Base-by-base conservation (phyloP, 2,888 invertebrate genomes). In the Muschampia plurimacula region DNA sequence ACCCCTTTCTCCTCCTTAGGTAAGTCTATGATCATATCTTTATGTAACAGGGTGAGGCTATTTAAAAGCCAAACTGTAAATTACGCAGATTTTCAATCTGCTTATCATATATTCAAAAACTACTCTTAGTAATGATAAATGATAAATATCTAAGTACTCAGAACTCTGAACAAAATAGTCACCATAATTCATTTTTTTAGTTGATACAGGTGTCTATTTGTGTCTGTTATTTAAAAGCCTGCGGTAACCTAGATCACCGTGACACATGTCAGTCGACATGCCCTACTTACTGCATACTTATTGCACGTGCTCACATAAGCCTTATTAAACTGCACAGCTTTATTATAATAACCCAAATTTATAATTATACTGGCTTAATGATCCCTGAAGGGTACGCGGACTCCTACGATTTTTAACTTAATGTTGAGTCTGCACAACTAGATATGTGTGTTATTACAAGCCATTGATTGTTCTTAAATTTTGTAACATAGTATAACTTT, bases 261-360 rank as follows among this genome's bases (percentile, higher is more conserved):
- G 69, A 55, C 69, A 55, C 69, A 64, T 69, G 64, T 64, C 64
- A 55, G 63, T 13, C 64, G 69, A 69, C 44, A 69, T 69, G 64
- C 69, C 64, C 69, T 62, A 57, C 28, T 69, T 69, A 64, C n/a
- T 44, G 22, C 52, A 46, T 22, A 22, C 22, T 22, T 15, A 39
- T 28, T 49, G 55, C 64, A 69, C 41, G 69, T 69, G 69, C 64
- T 69, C 55, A 41, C 55, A 69, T 62, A 36, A 46, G 15, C 49
- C 32, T 4, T 9, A 46, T 55, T 36, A 52, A 63, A 62, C 39
- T 52, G 62, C 22, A 52, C 12, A 63, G 4, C 22, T 10, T 32
- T 32, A 46, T 12, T 46, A 13, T 49, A 15, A 7, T 10, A 44
- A 44, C 44, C 44, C 44, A 44, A 10, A 44, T 22, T 22, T 22